phyloP scores from a whole-genome alignment of 2,888 invertebrate species.

The Ormyrus pomaceus region DNA sequence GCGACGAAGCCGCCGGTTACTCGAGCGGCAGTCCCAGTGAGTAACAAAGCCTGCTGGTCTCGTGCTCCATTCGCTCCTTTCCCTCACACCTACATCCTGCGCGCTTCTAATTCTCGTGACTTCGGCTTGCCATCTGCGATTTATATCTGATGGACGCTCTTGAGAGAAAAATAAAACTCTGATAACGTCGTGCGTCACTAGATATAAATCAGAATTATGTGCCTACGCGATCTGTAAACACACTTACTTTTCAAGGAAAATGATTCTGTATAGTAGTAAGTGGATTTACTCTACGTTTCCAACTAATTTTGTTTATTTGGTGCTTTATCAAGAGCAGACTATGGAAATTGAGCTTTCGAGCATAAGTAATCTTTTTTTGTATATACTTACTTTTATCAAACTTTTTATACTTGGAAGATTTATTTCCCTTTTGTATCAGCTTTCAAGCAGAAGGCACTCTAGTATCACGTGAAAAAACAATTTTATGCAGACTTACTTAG shows the following conservation, averaged over 20 bases:
- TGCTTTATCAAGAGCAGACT: too few relatives aligned
- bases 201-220: constrained; percentile 31
- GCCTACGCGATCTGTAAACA: background rate
- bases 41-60: background rate
- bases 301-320: background rate
- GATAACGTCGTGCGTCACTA: constrained; percentile 52
- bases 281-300: background rate
- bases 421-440: constrained; percentile 10
- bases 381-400: constrained; percentile 33
- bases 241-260: constrained; percentile 24
- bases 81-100: background rate
- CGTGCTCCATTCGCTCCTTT: too few relatives aligned
- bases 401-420: constrained; percentile 23
- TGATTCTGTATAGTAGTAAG: constrained; percentile 20
- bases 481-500: background rate
- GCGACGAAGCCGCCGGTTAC: background rate
- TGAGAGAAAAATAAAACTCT: background rate
- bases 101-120: background rate
- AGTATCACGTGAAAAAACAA: constrained; percentile 12
- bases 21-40: constrained; percentile 34
- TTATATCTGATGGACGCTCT: background rate
- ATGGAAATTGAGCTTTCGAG: background rate
- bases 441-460: background rate
- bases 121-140: background rate
- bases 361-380: constrained; percentile 8